phyloP scores from a whole-genome alignment of 2,888 invertebrate genomes.

The Diadegma fenestrale region DNA sequence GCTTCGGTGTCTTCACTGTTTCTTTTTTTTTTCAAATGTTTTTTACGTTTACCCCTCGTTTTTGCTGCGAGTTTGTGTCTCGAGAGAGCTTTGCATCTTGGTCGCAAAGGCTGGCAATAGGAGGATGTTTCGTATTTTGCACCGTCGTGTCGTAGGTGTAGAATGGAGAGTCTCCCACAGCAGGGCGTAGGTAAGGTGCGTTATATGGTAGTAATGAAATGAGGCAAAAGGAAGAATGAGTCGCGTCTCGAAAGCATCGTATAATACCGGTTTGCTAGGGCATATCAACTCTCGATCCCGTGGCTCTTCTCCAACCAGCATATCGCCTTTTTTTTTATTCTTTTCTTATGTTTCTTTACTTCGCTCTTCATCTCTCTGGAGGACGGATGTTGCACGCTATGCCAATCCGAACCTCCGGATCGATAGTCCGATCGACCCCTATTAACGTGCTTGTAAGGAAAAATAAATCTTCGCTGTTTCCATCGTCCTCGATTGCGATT shows the following conservation, averaged over 20 bases:
- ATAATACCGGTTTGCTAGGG: slow-evolving; percentile 73
- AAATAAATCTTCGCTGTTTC: slow-evolving; percentile 8
- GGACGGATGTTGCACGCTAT: slow-evolving; percentile 59
- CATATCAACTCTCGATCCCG: slow-evolving; percentile 36
- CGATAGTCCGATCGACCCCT: slow-evolving; percentile 63
- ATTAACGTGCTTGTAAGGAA: slow-evolving; percentile 44
- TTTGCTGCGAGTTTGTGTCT: slow-evolving; percentile 44
- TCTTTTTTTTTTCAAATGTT: slow-evolving; percentile 18
- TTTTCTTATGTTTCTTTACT: slow-evolving; percentile 40
- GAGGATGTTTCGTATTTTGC: slow-evolving; percentile 24
- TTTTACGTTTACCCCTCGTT: neutral
- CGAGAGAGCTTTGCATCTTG: slow-evolving; percentile 53
- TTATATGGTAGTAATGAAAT: slow-evolving; percentile 62
- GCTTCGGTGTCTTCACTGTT: slow-evolving; percentile 19
- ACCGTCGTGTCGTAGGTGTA: slow-evolving; percentile 64
- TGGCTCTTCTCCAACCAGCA: slow-evolving; percentile 25
- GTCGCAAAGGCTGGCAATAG: slow-evolving; percentile 33
- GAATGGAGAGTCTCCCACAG: slow-evolving; percentile 23
- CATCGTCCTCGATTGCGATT: neutral
- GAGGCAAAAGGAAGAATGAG: slow-evolving; percentile 62
- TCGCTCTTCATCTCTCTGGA: slow-evolving; percentile 39
- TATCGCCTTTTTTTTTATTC: slow-evolving; percentile 35
- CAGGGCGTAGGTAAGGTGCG: slow-evolving; percentile 40
- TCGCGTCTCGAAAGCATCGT: slow-evolving; percentile 65
- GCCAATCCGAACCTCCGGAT: slow-evolving; percentile 39